Evolutionary conservation across 2,888 invertebrate species (phyloP).

Genomic region (Eupeodes latifasciatus): DNA sequence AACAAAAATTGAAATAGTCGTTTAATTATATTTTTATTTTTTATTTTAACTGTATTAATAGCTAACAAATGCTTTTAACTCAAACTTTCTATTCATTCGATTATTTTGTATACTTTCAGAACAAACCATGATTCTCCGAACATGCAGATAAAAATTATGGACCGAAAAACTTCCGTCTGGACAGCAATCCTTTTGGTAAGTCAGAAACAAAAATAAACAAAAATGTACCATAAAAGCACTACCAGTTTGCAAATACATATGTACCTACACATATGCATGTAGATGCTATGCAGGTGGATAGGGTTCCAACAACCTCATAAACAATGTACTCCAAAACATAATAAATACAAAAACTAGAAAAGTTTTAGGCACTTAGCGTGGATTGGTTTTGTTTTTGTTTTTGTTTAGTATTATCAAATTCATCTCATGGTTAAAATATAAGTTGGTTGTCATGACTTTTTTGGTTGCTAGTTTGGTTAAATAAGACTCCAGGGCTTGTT

Average conservation of each 20-base stretch:
- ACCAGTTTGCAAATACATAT: background rate
- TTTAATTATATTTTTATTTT: no score
- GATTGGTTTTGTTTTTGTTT: background rate
- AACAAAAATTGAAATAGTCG: no score
- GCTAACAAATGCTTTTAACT: background rate
- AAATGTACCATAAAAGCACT: constrained; percentile 3
- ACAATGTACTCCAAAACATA: constrained; percentile 29
- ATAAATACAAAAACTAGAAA: constrained; percentile 1
- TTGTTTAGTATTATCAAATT: background rate
- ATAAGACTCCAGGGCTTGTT: constrained; percentile 42
- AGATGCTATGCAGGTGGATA: no score
- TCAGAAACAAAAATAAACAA: constrained; percentile 50
- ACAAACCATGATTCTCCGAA: constrained; percentile 82
- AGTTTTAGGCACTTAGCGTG: background rate
- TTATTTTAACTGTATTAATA: no score
- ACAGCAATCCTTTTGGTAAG: constrained; percentile 82
- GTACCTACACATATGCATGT: no score
- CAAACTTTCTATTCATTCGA: background rate
- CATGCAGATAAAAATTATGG: constrained; percentile 82
- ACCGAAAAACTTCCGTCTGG: constrained; percentile 79
- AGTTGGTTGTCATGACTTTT: background rate
- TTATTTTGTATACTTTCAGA: constrained; percentile 74
- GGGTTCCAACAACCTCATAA: background rate
- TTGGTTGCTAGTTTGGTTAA: constrained; percentile 4
- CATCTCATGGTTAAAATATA: constrained; percentile 28